These are phyloP conservation scores for Pammene aurita DNA, from an alignment of 2,888 invertebrate genomes.

Conservation along the genomic window DNA sequence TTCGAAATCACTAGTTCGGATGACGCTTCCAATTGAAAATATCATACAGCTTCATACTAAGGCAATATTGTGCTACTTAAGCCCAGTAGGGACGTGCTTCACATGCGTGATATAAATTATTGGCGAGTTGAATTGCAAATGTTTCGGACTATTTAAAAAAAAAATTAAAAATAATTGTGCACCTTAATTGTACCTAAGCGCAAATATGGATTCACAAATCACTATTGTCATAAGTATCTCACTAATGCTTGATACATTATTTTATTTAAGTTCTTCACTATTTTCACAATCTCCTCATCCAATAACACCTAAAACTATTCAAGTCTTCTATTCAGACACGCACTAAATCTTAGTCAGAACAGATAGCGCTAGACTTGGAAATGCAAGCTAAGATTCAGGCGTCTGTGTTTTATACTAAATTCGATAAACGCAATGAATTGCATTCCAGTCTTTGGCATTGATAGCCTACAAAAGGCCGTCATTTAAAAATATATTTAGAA, in stretches of 20 bases:
- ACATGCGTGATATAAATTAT: too few relatives aligned
- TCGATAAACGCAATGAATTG: conserved; percentile 45
- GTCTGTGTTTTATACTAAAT: conserved; percentile 35
- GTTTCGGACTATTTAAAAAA: too few relatives aligned
- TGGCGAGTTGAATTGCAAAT: too few relatives aligned
- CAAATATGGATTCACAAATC: not conserved
- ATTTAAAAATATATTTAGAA: conserved; percentile 16
- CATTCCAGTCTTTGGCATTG: conserved; percentile 61
- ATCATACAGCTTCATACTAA: too few relatives aligned
- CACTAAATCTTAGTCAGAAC: conserved; percentile 35
- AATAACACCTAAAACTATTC: conserved; percentile 34
- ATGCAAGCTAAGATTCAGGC: conserved; percentile 40
- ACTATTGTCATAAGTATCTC: not conserved
- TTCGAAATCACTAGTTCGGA: too few relatives aligned
- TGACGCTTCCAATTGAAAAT: too few relatives aligned
- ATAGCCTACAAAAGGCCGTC: conserved; percentile 46
- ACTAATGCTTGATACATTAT: not conserved
- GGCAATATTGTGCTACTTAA: too few relatives aligned
- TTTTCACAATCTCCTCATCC: conserved; percentile 7
- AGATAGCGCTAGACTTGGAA: conserved; percentile 32
- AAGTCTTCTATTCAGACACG: conserved; percentile 37
- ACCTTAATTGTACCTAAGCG: too few relatives aligned
- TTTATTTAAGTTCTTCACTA: conserved; percentile 11
- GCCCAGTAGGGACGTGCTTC: too few relatives aligned
- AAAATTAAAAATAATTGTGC: too few relatives aligned